Evolutionary conservation across 2,797 vertebrate genomes (phyloP), one percentile per base, ranked within the genome.

Genomic region (Podarcis lilfordi): DNA sequence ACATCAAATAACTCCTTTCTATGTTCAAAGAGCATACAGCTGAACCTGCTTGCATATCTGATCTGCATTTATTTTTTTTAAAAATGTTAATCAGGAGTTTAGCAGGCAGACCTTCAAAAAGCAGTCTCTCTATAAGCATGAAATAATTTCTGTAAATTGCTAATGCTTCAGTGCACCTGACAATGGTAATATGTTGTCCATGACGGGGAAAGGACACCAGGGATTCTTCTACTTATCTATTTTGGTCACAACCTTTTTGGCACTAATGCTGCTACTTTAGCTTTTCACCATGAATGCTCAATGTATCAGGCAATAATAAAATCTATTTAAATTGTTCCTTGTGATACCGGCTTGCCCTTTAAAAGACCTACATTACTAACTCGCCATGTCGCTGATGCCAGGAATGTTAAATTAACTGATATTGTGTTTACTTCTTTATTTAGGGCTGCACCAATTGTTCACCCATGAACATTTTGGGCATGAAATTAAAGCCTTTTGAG

Each of bases 231-330:
- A 10, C 19, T 86, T 88, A 89, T 29, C 29, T 66, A 81, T 90
- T 93, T 92, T 91, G 55, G 86, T 89, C 85, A 27, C 8, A 86
- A 11, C 4, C 1, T 79, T 80, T 9, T n/a, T 91, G 59, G 40
- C 80, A 81, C 66, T 90, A 69, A 69, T 40, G 64, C n/a, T 87
- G 27, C 29, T 82, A 5, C 84, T 91, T 89, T 13, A 80, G 55
- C 4, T n/a, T 1, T 77, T 90, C 59, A 50, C 0, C 43, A 13
- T 86, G 76, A 90, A 45, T 27, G 11, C n/a, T 75, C 68, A 86
- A 19, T 72, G n/a, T n/a, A 59, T 29, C 78, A 82, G 29, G 27
- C 35, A 43, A 64, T 15, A 89, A 45, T 19, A 93, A 91, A 91
- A 77, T 21, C 80, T 86, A 19, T 85, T 92, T 72, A 88, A 92